A percentile compares a stretch with the other conserved stretches of the same genome.
Conservation (phyloP, 2,113 vertebrate genomes). For the Eulemur rufifrons region DNA sequence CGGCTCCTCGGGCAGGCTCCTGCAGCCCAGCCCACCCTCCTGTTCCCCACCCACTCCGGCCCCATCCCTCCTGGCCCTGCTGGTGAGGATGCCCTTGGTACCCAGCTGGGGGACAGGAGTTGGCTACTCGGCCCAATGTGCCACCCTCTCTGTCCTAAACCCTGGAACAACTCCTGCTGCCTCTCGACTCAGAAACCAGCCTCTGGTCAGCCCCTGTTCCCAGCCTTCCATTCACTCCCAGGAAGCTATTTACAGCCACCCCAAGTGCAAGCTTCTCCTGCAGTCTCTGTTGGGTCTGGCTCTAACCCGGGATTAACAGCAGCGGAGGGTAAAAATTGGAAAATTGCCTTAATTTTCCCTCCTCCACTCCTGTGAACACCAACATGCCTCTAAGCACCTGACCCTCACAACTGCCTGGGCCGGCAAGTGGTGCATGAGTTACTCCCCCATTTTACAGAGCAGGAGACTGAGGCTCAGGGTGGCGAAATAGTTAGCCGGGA, state of each 20-base stretch:
- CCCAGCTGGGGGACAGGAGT: no score
- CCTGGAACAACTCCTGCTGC: not conserved
- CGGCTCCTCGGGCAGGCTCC: not conserved
- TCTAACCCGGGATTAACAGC: not conserved
- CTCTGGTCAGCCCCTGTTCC: not conserved
- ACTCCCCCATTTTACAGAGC: not conserved
- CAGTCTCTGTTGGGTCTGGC: not conserved
- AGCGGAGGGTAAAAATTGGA: not conserved
- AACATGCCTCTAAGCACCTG: not conserved
- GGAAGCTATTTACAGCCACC: not conserved
- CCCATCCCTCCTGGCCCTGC: not conserved
- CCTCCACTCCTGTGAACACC: not conserved
- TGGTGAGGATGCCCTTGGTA: not conserved
- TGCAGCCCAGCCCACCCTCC: not conserved
- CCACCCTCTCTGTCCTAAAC: not conserved
- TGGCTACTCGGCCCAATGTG: not conserved
- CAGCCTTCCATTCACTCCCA: no score
- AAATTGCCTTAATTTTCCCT: not conserved
- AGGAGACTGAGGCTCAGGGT: not conserved
- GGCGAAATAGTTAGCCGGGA: not conserved
- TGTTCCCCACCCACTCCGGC: not conserved
- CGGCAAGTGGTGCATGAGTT: accelerated
- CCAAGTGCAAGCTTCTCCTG: not conserved
- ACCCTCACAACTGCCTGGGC: not conserved
- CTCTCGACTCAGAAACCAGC: not conserved